phyloP scores from a whole-genome alignment of 1,140 invertebrate species.

The Pteromalus puparum region DNA sequence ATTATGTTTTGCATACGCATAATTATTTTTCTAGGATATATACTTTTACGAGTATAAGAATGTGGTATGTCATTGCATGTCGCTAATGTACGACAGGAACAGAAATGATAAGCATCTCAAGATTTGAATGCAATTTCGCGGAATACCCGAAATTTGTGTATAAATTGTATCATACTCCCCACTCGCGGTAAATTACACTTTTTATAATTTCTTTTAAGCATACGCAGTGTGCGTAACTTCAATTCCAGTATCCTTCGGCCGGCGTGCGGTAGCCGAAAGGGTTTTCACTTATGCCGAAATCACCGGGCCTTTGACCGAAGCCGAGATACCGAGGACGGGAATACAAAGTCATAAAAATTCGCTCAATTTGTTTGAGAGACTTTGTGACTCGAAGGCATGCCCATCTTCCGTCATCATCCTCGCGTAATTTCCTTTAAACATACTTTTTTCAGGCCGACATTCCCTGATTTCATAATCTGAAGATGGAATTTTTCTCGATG shows the following conservation, averaged over 20 bases:
- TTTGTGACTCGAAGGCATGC: neutral
- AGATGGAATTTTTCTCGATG: neutral
- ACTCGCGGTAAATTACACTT: constrained; percentile 5
- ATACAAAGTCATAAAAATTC: neutral
- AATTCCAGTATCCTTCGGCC: neutral
- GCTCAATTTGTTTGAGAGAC: neutral
- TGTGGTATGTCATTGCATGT: too few species aligned
- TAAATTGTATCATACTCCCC: too few species aligned
- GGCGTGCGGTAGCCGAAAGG: constrained; percentile 23
- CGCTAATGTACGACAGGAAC: too few species aligned
- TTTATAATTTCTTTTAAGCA: constrained; percentile 11
- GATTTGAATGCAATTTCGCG: neutral
- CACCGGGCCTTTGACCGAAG: neutral
- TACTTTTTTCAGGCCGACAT: neutral
- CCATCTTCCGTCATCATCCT: neutral
- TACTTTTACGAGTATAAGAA: too few species aligned
- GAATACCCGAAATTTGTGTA: neutral
- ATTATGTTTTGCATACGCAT: too few species aligned
- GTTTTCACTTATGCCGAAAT: constrained; percentile 17
- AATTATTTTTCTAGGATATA: too few species aligned
- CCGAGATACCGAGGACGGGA: neutral
- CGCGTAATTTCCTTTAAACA: neutral
- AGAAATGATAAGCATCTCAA: neutral
- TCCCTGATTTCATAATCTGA: neutral
- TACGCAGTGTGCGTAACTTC: neutral